Evolutionary conservation across 2,797 vertebrate genomes (phyloP).

Genomic region (Sebastes melanostomus): DNA sequence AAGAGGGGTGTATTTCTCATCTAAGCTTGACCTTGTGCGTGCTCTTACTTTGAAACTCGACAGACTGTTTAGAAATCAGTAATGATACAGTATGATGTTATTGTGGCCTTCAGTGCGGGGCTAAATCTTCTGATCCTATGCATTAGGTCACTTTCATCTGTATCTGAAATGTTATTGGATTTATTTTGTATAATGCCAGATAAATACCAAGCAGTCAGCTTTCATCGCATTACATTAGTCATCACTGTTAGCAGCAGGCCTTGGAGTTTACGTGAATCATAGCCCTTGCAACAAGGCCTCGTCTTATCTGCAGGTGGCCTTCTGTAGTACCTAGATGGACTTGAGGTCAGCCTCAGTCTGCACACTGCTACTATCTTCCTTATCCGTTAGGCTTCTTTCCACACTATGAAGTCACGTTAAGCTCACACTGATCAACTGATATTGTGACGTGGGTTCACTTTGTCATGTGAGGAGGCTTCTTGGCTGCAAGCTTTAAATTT

Average conservation of each 20-base stretch:
- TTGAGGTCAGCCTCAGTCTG: conserved; percentile 28
- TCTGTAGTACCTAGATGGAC: neutral
- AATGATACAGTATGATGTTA: conserved; percentile 10
- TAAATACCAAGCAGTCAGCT: neutral
- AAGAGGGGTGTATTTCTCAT: conserved; percentile 5
- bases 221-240: neutral
- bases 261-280: conserved; percentile 14
- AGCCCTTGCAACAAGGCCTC: conserved; percentile 44
- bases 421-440: conserved; percentile 19
- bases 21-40: conserved; percentile 2
- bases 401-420: neutral
- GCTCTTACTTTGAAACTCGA: conserved; percentile 13
- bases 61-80: conserved; percentile 24
- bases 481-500: neutral
- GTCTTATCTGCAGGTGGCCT: conserved; percentile 46
- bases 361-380: neutral
- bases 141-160: conserved; percentile 4
- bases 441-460: neutral
- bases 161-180: neutral
- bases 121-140: neutral
- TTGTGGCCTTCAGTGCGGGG: conserved; percentile 1
- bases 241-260: conserved; percentile 26
- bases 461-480: conserved; percentile 4
- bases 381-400: neutral
- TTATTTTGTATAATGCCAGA: conserved; percentile 13